These are phyloP conservation scores for Danio choprae DNA, from an alignment of 2,797 vertebrate species.

Conservation along the genomic window DNA sequence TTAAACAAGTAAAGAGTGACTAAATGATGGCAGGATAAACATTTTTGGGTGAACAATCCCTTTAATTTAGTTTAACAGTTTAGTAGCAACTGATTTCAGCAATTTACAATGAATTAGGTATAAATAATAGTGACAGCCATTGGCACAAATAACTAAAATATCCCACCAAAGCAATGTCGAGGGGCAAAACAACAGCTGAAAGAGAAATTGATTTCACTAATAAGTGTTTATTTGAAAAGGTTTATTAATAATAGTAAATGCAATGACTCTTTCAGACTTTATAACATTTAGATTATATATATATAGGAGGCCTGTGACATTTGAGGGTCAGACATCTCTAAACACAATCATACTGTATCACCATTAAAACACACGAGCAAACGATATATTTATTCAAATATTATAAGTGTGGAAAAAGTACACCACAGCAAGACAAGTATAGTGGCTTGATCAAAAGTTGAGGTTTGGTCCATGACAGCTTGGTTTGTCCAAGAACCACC, in stretches of 20 bases:
- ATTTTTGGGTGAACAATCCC: no score
- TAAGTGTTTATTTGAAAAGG: slow-evolving; percentile 56
- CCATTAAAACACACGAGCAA: slow-evolving; percentile 40
- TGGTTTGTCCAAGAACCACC: neutral
- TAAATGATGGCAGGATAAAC: no score
- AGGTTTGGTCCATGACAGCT: slow-evolving; percentile 7
- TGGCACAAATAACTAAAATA: neutral
- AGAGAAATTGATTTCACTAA: slow-evolving; percentile 23
- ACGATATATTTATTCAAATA: slow-evolving; percentile 42
- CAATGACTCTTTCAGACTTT: slow-evolving; percentile 40
- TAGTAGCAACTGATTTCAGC: neutral
- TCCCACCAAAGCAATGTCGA: neutral
- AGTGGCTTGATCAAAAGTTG: slow-evolving; percentile 7
- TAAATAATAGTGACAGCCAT: neutral
- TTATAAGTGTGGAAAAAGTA: slow-evolving; percentile 39
- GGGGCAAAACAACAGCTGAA: neutral
- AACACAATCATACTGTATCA: slow-evolving; percentile 33
- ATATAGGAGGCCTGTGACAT: slow-evolving; percentile 1
- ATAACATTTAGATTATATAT: slow-evolving; percentile 40
- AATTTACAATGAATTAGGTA: neutral
- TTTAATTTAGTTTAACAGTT: neutral
- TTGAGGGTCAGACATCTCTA: slow-evolving; percentile 13
- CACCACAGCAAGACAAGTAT: slow-evolving; percentile 31
- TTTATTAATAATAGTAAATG: slow-evolving; percentile 40
- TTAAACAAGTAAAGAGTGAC: no score